These are phyloP conservation scores for Lagodon rhomboides DNA, from an alignment of 2,797 vertebrate genomes.

Conservation along the genomic window DNA sequence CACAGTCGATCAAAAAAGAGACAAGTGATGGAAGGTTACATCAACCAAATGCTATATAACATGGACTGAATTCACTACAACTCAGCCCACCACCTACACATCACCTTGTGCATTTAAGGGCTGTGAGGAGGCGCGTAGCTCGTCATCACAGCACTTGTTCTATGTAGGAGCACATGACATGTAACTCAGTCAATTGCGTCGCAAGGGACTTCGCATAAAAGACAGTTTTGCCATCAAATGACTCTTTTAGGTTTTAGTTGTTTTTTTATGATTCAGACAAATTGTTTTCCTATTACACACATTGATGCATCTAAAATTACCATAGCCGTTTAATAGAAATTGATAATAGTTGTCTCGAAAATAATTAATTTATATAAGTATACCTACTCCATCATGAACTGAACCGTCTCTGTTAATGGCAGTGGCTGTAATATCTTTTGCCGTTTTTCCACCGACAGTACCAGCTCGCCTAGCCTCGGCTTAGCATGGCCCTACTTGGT, in stretches of 20 bases:
- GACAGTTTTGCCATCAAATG: background rate
- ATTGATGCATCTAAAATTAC: background rate
- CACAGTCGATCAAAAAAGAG: constrained; percentile 55
- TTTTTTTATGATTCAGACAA: background rate
- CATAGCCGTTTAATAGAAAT: background rate
- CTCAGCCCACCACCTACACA: constrained; percentile 5
- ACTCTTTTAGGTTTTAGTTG: too few species aligned
- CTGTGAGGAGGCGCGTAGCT: background rate
- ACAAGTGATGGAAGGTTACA: constrained; percentile 61
- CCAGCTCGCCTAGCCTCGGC: too few species aligned
- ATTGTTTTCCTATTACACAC: background rate
- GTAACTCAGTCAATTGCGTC: background rate
- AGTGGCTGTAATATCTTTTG: too few species aligned
- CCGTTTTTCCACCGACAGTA: too few species aligned
- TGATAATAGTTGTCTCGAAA: background rate
- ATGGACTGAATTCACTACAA: constrained; percentile 41
- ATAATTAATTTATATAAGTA: background rate
- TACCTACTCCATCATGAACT: background rate
- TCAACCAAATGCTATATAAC: constrained; percentile 55
- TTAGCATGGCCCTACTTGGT: too few species aligned
- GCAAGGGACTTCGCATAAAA: background rate
- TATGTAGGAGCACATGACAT: background rate
- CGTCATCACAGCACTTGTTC: background rate
- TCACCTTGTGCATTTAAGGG: constrained; percentile 11
- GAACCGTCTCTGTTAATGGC: background rate